phyloP scores from a whole-genome alignment of 2,888 invertebrate species.

The Heliconius charithonia region DNA sequence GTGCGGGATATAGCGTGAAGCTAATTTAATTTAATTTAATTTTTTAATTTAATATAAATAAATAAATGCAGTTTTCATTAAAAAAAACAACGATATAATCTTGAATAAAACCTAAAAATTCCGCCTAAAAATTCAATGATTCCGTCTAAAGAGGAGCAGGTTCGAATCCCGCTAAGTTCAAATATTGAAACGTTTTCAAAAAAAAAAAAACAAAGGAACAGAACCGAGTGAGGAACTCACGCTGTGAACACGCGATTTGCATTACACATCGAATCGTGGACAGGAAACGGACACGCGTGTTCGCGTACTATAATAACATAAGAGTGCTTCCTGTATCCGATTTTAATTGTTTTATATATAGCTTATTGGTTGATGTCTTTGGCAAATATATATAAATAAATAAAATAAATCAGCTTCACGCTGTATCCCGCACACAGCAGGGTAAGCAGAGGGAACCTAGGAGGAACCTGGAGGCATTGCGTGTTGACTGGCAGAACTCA shows the following conservation, averaged over 20 bases:
- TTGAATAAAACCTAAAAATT: too few relatives aligned
- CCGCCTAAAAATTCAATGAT: too few relatives aligned
- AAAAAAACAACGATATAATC: not conserved
- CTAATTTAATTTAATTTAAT: too few relatives aligned
- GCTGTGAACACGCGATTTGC: slow-evolving; percentile 51
- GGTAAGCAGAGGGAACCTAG: too few relatives aligned
- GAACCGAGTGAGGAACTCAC: slow-evolving; percentile 29
- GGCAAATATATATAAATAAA: too few relatives aligned
- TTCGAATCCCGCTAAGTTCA: not conserved
- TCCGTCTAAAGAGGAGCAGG: not conserved
- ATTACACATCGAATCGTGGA: slow-evolving; percentile 62
- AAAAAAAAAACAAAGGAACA: not conserved
- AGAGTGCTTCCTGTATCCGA: slow-evolving; percentile 46
- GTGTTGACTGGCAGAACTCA: too few relatives aligned
- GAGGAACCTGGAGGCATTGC: too few relatives aligned
- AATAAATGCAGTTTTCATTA: not conserved
- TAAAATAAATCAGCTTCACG: too few relatives aligned
- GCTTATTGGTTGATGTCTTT: not conserved
- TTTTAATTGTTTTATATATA: slow-evolving; percentile 26
- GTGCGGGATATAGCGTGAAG: too few relatives aligned
- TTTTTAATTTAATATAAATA: too few relatives aligned
- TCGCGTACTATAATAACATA: slow-evolving; percentile 40
- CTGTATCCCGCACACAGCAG: too few relatives aligned
- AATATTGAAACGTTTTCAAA: too few relatives aligned
- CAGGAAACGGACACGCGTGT: slow-evolving; percentile 60